Evolutionary conservation across 2,113 vertebrate genomes (phyloP).

Genomic region (Nothobranchius furzeri): DNA sequence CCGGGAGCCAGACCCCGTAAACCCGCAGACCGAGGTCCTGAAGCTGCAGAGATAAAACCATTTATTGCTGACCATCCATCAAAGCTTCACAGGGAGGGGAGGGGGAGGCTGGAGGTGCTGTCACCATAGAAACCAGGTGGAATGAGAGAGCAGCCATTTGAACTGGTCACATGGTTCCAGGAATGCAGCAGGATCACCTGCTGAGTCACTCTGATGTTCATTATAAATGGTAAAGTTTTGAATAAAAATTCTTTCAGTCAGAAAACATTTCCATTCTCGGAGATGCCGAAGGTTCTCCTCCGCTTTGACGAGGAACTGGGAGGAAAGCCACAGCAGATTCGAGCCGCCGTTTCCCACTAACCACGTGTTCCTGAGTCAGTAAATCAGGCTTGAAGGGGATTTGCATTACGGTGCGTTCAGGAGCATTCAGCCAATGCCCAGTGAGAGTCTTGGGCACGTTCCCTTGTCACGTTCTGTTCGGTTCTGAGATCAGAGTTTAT

Average conservation of each 20-base stretch:
- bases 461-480: no score
- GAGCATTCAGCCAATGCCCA: background rate
- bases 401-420: background rate
- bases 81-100: conserved; percentile 1
- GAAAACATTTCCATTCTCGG: no score
- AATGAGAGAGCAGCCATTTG: background rate
- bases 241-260: no score
- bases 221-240: no score
- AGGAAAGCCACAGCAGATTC: no score
- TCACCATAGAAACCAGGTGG: conserved; percentile 16
- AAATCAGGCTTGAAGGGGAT: no score
- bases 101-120: background rate
- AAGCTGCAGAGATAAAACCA: conserved; percentile 37
- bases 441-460: no score
- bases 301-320: no score
- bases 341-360: no score
- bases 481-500: background rate
- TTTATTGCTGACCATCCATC: conserved; percentile 41
- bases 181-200: background rate
- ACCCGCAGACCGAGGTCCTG: conserved; percentile 1
- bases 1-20: background rate
- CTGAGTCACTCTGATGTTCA: conserved; percentile 2
- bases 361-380: no score
- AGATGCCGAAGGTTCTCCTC: no score
- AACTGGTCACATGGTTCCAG: background rate